phyloP scores from a whole-genome alignment of 2,113 vertebrate genomes.

The Podarcis muralis region DNA sequence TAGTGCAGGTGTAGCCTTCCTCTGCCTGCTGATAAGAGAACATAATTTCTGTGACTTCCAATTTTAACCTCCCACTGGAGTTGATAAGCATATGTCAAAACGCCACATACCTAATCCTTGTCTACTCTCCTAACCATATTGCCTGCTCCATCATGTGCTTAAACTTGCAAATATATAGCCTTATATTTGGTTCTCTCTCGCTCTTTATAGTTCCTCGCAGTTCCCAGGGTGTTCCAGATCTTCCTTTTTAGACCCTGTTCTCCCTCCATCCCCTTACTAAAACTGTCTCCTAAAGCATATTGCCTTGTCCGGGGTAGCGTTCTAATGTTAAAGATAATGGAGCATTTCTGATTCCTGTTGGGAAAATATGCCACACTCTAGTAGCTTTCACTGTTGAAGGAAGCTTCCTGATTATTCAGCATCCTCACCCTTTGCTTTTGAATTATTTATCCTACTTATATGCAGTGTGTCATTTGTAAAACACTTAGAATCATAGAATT shows the following conservation, averaged over 20 bases:
- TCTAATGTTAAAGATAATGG: slow-evolving; percentile 43
- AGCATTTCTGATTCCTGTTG: slow-evolving; percentile 34
- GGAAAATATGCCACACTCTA: not conserved
- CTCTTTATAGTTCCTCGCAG: not conserved
- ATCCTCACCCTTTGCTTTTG: slow-evolving; percentile 13
- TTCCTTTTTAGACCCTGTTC: not conserved
- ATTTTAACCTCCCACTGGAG: not conserved
- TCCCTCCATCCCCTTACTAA: slow-evolving; percentile 16
- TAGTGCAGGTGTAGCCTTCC: too few species aligned
- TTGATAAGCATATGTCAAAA: too few species aligned
- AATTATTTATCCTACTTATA: slow-evolving; percentile 27
- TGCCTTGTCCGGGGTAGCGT: slow-evolving; percentile 44
- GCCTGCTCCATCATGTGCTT: not conserved
- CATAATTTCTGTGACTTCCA: not conserved
- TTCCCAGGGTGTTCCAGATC: not conserved
- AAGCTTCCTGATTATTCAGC: slow-evolving; percentile 28
- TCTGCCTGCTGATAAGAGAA: not conserved
- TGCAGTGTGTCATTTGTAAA: not conserved
- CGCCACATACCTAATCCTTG: not conserved
- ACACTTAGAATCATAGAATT: not conserved
- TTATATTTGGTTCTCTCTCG: not conserved
- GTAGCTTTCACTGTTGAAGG: slow-evolving; percentile 2
- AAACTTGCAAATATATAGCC: not conserved
- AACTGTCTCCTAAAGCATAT: slow-evolving; percentile 22
- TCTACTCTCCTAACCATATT: not conserved